A percentile compares a stretch with the other conserved stretches of the same genome.
These are phyloP conservation scores for Thereva nobilitata DNA, from an alignment of 2,888 invertebrate genomes.

Conservation along the genomic window DNA sequence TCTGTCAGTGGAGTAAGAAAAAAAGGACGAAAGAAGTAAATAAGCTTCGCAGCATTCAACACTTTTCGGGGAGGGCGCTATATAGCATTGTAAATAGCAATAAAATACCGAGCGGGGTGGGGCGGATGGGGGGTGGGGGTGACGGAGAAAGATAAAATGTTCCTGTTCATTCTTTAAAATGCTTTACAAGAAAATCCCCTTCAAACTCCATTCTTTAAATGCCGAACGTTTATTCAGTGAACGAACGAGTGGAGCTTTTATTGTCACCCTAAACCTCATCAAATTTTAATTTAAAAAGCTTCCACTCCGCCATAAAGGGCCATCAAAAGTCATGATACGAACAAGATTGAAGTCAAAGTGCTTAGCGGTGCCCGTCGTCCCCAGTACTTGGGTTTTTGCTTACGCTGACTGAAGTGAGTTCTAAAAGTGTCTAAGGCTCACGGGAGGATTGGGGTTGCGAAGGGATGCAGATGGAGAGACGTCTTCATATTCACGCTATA, in stretches of 20 bases:
- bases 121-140: not conserved
- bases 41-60: too few species aligned
- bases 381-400: not conserved
- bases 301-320: slow-evolving; percentile 30
- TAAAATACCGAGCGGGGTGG: slow-evolving; percentile 18
- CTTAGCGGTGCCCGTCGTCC: not conserved
- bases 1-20: not conserved
- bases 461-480: too few species aligned
- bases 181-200: slow-evolving; percentile 32
- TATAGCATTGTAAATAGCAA: slow-evolving; percentile 26
- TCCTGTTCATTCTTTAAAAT: slow-evolving; percentile 7
- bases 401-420: too few species aligned
- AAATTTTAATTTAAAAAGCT: slow-evolving; percentile 34
- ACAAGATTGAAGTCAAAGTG: slow-evolving; percentile 30
- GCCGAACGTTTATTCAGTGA: slow-evolving; percentile 20
- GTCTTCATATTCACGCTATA: too few species aligned
- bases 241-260: slow-evolving; percentile 29
- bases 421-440: too few species aligned
- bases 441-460: too few species aligned
- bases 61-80: too few species aligned
- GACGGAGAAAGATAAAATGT: too few species aligned
- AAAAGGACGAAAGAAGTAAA: too few species aligned
- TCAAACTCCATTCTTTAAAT: slow-evolving; percentile 19
- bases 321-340: slow-evolving; percentile 33
- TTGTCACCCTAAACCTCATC: slow-evolving; percentile 33